These are phyloP conservation scores for Rhaphigaster nebulosa DNA, from an alignment of 2,888 invertebrate species.

Conservation along the genomic window DNA sequence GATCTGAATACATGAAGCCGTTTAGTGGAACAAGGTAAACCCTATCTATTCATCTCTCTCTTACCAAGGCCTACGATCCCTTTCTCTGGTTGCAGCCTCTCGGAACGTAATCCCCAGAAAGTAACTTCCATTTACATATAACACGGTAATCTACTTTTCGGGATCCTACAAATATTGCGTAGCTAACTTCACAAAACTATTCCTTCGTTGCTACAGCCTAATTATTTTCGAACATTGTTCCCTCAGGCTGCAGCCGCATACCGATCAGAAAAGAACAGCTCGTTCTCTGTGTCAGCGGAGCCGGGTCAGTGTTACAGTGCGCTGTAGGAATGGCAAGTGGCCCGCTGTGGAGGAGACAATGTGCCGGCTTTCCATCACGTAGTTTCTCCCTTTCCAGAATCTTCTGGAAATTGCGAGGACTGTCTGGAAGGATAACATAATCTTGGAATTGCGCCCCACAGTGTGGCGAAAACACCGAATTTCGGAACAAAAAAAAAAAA, in stretches of 20 bases:
- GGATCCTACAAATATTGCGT: neutral
- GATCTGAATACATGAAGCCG: neutral
- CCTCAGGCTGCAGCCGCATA: neutral
- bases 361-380: slow-evolving; percentile 15
- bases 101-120: neutral
- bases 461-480: no score
- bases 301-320: slow-evolving; percentile 18
- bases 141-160: neutral
- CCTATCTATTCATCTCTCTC: neutral
- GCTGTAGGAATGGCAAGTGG: slow-evolving; percentile 17
- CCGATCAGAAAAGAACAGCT: neutral
- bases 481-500: no score
- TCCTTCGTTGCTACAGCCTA: neutral
- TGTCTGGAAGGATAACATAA: neutral
- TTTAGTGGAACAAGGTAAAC: slow-evolving; percentile 21
- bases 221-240: slow-evolving; percentile 1
- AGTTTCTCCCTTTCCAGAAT: neutral
- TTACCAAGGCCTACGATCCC: neutral
- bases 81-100: neutral
- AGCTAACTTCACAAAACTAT: no score
- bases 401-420: neutral
- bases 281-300: neutral
- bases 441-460: no score
- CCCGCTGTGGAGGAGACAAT: neutral
- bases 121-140: neutral